These are phyloP conservation scores for Anthonomus grandis DNA, from an alignment of 1,140 invertebrate genomes.

Conservation along the genomic window DNA sequence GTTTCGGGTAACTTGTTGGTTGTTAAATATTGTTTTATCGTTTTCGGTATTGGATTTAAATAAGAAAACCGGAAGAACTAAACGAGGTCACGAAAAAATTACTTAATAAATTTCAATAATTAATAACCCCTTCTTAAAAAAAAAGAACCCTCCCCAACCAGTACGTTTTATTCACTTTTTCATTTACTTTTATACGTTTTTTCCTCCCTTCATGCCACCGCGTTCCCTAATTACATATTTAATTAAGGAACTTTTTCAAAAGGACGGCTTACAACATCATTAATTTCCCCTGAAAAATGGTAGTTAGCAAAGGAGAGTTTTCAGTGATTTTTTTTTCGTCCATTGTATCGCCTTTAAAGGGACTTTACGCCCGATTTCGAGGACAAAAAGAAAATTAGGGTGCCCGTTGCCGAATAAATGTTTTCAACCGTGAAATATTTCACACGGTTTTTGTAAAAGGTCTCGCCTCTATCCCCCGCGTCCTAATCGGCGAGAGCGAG, in stretches of 20 bases:
- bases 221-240: not conserved
- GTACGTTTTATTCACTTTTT: too few species aligned
- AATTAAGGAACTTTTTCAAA: constrained; percentile 5
- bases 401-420: not conserved
- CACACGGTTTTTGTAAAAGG: constrained; percentile 3
- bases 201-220: not conserved
- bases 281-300: constrained; percentile 3
- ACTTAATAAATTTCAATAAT: too few species aligned
- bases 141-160: too few species aligned
- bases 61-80: too few species aligned
- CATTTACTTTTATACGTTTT: too few species aligned
- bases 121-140: too few species aligned
- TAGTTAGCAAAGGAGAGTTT: not conserved
- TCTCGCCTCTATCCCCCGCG: too few species aligned
- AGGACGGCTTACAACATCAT: constrained; percentile 4
- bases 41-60: too few species aligned
- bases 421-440: constrained; percentile 7
- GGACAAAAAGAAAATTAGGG: not conserved
- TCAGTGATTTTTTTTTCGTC: constrained; percentile 4
- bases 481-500: too few species aligned
- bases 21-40: too few species aligned
- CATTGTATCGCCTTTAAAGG: constrained; percentile 5
- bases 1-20: too few species aligned
- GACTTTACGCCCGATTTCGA: not conserved
- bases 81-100: too few species aligned